A percentile compares a stretch with the other conserved stretches of the same genome.
Evolutionary conservation across 2,113 vertebrate species (phyloP).

Genomic region (Spermophilus dauricus): DNA sequence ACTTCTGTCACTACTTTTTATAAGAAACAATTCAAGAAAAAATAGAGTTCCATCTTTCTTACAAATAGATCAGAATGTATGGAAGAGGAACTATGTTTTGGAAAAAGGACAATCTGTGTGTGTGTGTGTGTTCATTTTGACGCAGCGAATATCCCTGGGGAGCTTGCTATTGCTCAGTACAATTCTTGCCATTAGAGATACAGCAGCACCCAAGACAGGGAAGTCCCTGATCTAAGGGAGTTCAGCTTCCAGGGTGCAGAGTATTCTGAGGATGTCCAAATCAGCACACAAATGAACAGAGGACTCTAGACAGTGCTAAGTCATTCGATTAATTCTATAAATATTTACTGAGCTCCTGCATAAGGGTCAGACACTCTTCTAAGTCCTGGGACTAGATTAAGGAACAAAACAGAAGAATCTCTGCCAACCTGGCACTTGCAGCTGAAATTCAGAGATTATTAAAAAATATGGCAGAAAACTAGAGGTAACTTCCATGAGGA

Average conservation of each 20-base stretch:
- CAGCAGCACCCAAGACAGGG: neutral
- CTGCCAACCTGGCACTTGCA: neutral
- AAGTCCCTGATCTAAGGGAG: neutral
- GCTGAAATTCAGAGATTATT: neutral
- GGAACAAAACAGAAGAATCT: neutral
- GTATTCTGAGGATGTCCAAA: neutral
- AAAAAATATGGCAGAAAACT: neutral
- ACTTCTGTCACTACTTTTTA: neutral
- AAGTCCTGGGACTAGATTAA: neutral
- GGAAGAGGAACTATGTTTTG: neutral
- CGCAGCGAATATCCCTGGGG: neutral
- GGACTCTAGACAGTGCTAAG: neutral
- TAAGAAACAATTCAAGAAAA: neutral
- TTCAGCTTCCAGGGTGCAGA: neutral
- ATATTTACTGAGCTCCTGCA: neutral
- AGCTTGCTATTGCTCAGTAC: too few relatives aligned
- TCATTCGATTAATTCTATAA: neutral
- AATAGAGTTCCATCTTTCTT: neutral
- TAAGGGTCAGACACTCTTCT: neutral
- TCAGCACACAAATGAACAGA: neutral
- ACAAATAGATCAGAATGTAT: neutral
- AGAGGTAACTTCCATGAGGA: neutral
- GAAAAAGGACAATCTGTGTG: neutral
- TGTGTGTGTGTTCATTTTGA: too few relatives aligned
- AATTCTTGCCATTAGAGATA: neutral